phyloP scores from a whole-genome alignment of 2,113 vertebrate genomes.

The Oplegnathus fasciatus region DNA sequence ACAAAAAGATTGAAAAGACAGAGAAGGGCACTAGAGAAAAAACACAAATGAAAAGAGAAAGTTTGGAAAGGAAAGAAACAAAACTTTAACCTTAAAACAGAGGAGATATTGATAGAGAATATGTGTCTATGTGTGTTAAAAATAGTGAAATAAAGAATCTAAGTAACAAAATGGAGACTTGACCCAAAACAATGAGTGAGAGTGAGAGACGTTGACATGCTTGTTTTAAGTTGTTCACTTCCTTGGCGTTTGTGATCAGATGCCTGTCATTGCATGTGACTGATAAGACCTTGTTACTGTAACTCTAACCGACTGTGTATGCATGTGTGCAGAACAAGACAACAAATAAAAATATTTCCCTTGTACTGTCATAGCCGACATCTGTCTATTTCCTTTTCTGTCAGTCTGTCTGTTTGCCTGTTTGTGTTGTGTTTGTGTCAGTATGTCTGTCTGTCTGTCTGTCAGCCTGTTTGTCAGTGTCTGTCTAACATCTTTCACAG shows the following conservation, averaged over 20 bases:
- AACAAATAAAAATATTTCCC: constrained; percentile 46
- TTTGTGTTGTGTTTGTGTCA: constrained; percentile 22
- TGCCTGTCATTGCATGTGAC: constrained; percentile 41
- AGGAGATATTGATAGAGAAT: constrained; percentile 17
- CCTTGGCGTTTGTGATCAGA: constrained; percentile 42
- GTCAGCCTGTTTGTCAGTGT: constrained; percentile 33
- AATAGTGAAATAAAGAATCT: constrained; percentile 40
- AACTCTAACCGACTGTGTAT: constrained; percentile 23
- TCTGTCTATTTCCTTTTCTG: constrained; percentile 52
- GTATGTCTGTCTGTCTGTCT: constrained; percentile 2
- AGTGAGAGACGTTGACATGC: constrained; percentile 37
- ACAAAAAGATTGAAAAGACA: constrained; percentile 5
- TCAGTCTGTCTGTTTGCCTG: constrained; percentile 36
- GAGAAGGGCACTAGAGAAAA: background rate
- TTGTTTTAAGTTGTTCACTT: constrained; percentile 35
- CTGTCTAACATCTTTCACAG: constrained; percentile 46
- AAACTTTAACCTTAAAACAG: constrained; percentile 1
- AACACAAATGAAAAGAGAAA: background rate
- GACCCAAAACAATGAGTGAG: constrained; percentile 19
- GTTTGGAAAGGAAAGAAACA: background rate
- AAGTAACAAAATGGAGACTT: constrained; percentile 28
- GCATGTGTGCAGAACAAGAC: constrained; percentile 25
- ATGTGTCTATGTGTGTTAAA: constrained; percentile 18
- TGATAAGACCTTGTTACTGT: constrained; percentile 29
- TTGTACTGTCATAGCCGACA: constrained; percentile 51